A percentile compares a stretch with the other conserved stretches of the same genome.
phyloP scores from a whole-genome alignment of 2,888 invertebrate species.

The Xiphydria camelus region DNA sequence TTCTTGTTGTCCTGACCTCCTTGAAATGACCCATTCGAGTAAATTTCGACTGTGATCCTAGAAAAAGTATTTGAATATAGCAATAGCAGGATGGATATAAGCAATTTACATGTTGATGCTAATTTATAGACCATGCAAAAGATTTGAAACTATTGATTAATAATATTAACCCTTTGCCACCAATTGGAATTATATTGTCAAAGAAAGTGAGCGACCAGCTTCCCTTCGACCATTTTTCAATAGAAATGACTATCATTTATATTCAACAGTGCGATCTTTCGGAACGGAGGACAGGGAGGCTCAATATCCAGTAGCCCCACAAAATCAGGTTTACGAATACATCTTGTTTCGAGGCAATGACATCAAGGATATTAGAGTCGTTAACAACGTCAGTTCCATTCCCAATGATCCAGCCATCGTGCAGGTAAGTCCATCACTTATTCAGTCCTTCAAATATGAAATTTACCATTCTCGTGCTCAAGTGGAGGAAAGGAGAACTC shows the following conservation, averaged over 20 bases:
- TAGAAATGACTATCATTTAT: too few species aligned
- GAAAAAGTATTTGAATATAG: neutral
- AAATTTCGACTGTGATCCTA: neutral
- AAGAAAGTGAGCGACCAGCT: constrained; percentile 3
- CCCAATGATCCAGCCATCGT: constrained; percentile 99
- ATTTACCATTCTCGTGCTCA: too few species aligned
- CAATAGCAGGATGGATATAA: too few species aligned
- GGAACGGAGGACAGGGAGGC: constrained; percentile 98
- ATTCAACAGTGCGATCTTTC: constrained; percentile 97
- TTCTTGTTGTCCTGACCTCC: neutral
- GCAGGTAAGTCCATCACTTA: constrained; percentile 60
- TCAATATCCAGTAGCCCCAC: constrained; percentile 91
- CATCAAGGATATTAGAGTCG: constrained; percentile 97
- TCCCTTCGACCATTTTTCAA: constrained; percentile 6
- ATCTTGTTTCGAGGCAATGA: constrained; percentile 97
- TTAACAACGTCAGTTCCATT: constrained; percentile 82
- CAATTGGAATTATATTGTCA: neutral
- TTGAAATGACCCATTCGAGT: constrained; percentile 1
- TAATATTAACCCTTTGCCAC: too few species aligned
- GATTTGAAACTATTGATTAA: neutral
- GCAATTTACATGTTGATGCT: too few species aligned
- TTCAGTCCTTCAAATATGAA: neutral
- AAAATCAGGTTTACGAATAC: constrained; percentile 98
- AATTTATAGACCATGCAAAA: too few species aligned
- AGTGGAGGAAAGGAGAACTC: too few species aligned